These are phyloP conservation scores for Microctenopoma lineatum DNA, from an alignment of 2,797 vertebrate species.

Conservation along the genomic window DNA sequence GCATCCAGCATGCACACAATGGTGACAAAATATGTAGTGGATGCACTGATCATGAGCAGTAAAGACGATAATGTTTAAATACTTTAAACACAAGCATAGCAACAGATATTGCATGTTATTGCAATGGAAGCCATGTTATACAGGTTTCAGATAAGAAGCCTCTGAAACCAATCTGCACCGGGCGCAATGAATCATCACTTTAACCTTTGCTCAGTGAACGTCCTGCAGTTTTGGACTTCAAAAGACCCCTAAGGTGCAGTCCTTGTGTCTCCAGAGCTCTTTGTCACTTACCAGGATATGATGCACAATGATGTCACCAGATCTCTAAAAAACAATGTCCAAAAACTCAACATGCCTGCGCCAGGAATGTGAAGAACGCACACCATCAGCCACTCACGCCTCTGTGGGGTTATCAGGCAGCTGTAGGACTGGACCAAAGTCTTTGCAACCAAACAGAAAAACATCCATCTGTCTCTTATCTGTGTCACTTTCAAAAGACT, in stretches of 20 bases:
- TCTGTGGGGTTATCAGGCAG: slow-evolving; percentile 46
- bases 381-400: slow-evolving; percentile 14
- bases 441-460: slow-evolving; percentile 39
- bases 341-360: slow-evolving; percentile 49
- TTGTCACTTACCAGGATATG: slow-evolving; percentile 60
- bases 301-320: slow-evolving; percentile 56
- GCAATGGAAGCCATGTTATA: neutral
- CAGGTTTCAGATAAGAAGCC: slow-evolving; percentile 20
- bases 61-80: no score
- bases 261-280: slow-evolving; percentile 14
- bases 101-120: no score
- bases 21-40: no score
- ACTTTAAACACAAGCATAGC: no score
- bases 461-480: slow-evolving; percentile 47
- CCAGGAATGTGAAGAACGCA: slow-evolving; percentile 59
- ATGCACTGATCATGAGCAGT: no score
- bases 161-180: neutral
- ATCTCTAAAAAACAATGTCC: slow-evolving; percentile 34
- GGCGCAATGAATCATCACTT: slow-evolving; percentile 12
- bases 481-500: slow-evolving; percentile 36
- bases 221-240: slow-evolving; percentile 54
- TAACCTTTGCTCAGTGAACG: slow-evolving; percentile 38
- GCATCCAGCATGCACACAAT: no score
- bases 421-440: slow-evolving; percentile 16
- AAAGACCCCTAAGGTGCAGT: slow-evolving; percentile 18